Base-by-base conservation (phyloP, 2,113 vertebrate species). In the Apteryx owenii region DNA sequence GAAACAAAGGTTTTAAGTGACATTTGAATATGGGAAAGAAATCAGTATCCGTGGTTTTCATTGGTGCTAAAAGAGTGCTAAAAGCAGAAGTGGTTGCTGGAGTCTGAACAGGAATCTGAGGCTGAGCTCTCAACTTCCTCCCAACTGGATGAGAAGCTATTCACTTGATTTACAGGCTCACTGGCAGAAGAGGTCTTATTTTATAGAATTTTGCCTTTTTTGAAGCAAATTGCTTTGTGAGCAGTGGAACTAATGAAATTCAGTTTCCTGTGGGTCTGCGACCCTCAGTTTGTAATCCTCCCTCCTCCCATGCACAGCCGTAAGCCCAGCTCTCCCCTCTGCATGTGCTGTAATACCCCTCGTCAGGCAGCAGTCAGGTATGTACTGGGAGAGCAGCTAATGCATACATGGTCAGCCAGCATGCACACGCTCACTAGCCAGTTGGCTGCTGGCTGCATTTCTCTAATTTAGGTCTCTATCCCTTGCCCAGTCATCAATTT, bases 61-160 rank as follows among this genome's bases (percentile, higher is more conserved):
- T 42, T 60, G 68, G 75, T 85, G 50, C 70, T 89, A 0, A 56
- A 56, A 0, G 62, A 85, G 75, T 77, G 87, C 75, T 95, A 95
- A 96, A 96, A 94, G 92, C 84, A 97, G 94, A 94, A 95, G 89
- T 91, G 78, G 56, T 85, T 97, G 79, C 78, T 96, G 91, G 92
- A 95, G 64, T 75, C 71, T 89, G 83, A 96, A 88, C 36, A 85
- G 68, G 68, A 95, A 93, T 89, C 76, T 44, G 51, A 77, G n/a
- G 38, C 85, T 93, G 81, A 89, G 87, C 54, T 95, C 81, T 73
- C 66, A 80, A 65, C 77, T 93, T 94, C 87, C 81, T 89, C 75
- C 19, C 62, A 93, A 95, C 3, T 78, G 75, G 42, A 80, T 61
- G 53, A 94, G 44, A 75, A 89, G 44, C 44, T 89, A 61, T 56